Conservation (phyloP, 1,140 invertebrate genomes). For the Tigriopus japonicus region DNA sequence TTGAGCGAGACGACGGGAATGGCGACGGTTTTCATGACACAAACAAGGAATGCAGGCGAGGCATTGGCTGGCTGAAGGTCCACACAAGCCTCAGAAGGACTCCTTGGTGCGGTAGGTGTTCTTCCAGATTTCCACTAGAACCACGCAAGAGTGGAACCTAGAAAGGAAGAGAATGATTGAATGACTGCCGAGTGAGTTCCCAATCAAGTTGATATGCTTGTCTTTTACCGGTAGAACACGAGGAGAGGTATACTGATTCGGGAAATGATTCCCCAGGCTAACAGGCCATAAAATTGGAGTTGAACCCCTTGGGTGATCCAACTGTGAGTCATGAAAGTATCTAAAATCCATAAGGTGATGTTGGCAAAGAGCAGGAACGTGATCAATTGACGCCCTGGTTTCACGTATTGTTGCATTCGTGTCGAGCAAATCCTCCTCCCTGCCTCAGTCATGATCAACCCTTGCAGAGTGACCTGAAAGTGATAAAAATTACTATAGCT, state of each 20-base stretch:
- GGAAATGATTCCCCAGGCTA: slow-evolving; percentile 45
- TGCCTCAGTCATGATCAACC: too few relatives aligned
- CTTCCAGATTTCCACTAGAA: slow-evolving; percentile 47
- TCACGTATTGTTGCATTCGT: too few relatives aligned
- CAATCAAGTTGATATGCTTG: background rate
- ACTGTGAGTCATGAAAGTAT: slow-evolving; percentile 44
- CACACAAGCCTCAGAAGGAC: slow-evolving; percentile 4
- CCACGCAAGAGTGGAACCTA: slow-evolving; percentile 43
- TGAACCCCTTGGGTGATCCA: slow-evolving; percentile 37
- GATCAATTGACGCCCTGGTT: too few relatives aligned
- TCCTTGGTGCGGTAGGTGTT: slow-evolving; percentile 29
- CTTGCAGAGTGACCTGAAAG: too few relatives aligned
- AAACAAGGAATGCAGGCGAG: background rate
- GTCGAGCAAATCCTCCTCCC: too few relatives aligned
- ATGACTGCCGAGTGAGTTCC: background rate
- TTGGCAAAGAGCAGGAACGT: slow-evolving; percentile 47
- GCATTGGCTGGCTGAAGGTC: slow-evolving; percentile 8
- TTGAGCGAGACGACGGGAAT: background rate
- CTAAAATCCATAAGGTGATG: slow-evolving; percentile 44
- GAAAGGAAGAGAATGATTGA: background rate
- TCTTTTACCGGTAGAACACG: slow-evolving; percentile 36
- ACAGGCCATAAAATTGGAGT: slow-evolving; percentile 39
- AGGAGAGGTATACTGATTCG: slow-evolving; percentile 40
- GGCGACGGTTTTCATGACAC: background rate
- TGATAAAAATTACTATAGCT: too few relatives aligned